phyloP scores from a whole-genome alignment of 1,140 invertebrate species.

The Oryctes rhinoceros region DNA sequence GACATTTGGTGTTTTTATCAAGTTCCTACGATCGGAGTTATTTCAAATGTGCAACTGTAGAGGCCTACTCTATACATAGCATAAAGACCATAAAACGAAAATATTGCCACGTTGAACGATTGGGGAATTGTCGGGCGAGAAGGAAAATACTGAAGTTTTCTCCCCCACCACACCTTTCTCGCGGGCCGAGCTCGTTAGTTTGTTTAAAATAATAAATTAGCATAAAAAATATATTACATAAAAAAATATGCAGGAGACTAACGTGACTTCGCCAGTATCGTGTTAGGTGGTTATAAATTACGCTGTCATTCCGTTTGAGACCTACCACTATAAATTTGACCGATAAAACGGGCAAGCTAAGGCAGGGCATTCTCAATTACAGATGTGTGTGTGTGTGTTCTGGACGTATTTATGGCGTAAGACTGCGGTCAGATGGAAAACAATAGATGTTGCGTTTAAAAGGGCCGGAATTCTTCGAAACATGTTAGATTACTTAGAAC shows the following conservation, averaged over 20 bases:
- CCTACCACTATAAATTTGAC: slow-evolving; percentile 43
- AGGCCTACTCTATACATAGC: slow-evolving; percentile 6
- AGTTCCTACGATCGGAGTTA: neutral
- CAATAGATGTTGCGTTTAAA: too few species aligned
- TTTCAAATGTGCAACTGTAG: slow-evolving; percentile 20
- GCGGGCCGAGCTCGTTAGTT: neutral
- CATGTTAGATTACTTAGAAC: too few species aligned
- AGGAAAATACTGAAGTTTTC: too few species aligned
- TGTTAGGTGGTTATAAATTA: slow-evolving; percentile 43
- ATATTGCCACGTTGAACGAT: neutral
- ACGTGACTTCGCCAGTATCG: slow-evolving; percentile 42
- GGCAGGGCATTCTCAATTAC: slow-evolving; percentile 46
- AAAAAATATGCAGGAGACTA: slow-evolving; percentile 35
- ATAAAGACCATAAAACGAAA: slow-evolving; percentile 9
- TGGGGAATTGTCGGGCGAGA: too few species aligned
- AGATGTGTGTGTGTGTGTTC: neutral
- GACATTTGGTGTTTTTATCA: neutral
- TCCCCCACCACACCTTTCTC: neutral
- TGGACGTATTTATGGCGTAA: neutral
- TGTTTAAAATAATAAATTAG: slow-evolving; percentile 5
- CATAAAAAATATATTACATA: slow-evolving; percentile 21
- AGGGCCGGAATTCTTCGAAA: too few species aligned
- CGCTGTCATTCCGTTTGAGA: slow-evolving; percentile 42
- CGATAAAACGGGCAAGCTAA: slow-evolving; percentile 38
- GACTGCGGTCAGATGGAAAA: too few species aligned